Percentiles rank a stretch among this genome's conserved stretches.
Evolutionary conservation across 2,113 vertebrate species (phyloP).

Genomic region (Erythrocercus mccallii): DNA sequence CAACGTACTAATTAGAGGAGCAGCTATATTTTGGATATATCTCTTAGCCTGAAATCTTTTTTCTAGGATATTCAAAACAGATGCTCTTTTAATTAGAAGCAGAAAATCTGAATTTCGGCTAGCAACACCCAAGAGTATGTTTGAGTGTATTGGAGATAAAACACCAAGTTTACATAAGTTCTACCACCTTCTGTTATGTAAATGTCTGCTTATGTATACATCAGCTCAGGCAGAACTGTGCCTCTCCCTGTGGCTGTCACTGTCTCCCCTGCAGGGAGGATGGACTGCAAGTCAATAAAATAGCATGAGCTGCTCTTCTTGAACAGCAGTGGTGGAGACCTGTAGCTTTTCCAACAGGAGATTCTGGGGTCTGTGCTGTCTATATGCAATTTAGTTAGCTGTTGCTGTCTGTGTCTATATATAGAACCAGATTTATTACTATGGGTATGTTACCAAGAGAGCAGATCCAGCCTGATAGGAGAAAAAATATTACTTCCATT

Average conservation of each 20-base stretch:
- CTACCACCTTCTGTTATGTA: conserved; percentile 27
- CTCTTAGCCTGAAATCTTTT: background rate
- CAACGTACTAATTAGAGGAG: background rate
- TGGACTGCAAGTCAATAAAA: background rate
- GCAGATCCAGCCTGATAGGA: background rate
- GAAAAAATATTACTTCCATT: conserved; percentile 5
- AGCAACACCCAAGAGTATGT: background rate
- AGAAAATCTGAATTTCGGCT: conserved; percentile 25
- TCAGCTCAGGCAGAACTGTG: background rate
- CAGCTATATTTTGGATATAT: conserved; percentile 10
- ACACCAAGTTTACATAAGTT: background rate
- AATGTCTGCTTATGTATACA: background rate
- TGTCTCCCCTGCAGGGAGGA: background rate
- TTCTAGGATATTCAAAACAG: conserved; percentile 37
- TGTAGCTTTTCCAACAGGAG: background rate
- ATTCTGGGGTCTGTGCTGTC: background rate
- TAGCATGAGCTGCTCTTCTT: background rate
- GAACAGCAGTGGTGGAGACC: background rate
- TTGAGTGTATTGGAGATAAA: background rate
- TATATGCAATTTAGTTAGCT: background rate
- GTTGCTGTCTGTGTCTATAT: background rate
- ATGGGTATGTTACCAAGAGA: background rate
- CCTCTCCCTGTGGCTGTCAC: background rate
- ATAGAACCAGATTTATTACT: conserved; percentile 35
- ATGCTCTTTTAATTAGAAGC: conserved; percentile 60